phyloP scores from a whole-genome alignment of 1,140 invertebrate species.

The Pogonognathellus flavescens region DNA sequence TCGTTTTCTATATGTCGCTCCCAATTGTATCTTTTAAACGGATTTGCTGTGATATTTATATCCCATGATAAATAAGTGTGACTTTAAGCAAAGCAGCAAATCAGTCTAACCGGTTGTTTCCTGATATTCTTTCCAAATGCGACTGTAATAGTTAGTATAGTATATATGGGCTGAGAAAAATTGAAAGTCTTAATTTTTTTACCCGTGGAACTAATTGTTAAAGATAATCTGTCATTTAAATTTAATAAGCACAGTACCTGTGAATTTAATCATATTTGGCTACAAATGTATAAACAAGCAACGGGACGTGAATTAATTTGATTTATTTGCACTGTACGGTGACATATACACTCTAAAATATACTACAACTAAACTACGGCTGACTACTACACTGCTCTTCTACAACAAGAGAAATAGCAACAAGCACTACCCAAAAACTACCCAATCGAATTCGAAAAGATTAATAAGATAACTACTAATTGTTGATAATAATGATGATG shows the following conservation, averaged over 20 bases:
- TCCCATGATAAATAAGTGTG: constrained; percentile 39
- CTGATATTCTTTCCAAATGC: constrained; percentile 13
- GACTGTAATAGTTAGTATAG: constrained; percentile 2
- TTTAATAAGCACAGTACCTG: constrained; percentile 53
- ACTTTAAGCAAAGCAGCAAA: constrained; percentile 40
- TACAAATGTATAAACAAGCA: constrained; percentile 36
- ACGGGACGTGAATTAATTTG: constrained; percentile 50
- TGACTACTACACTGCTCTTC: constrained; percentile 49
- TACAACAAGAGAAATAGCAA: constrained; percentile 49
- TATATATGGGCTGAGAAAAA: constrained; percentile 26
- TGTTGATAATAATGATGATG: constrained; percentile 47
- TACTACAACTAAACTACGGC: constrained; percentile 38
- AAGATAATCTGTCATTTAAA: constrained; percentile 47
- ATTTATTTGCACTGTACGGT: constrained; percentile 39
- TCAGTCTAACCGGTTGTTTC: constrained; percentile 29
- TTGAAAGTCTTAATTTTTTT: constrained; percentile 52
- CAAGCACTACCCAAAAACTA: constrained; percentile 30
- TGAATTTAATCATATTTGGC: constrained; percentile 56
- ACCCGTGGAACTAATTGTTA: constrained; percentile 41
- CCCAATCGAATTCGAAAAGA: constrained; percentile 12
- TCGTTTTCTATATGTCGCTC: constrained; percentile 16
- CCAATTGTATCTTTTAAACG: constrained; percentile 35
- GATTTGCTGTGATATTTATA: constrained; percentile 49
- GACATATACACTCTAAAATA: constrained; percentile 32
- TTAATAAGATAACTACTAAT: constrained; percentile 45